A percentile compares a stretch with the other conserved stretches of the same genome.
These are phyloP conservation scores for Sylvilagus bachmani DNA, from an alignment of 2,113 vertebrate species.

Conservation along the genomic window DNA sequence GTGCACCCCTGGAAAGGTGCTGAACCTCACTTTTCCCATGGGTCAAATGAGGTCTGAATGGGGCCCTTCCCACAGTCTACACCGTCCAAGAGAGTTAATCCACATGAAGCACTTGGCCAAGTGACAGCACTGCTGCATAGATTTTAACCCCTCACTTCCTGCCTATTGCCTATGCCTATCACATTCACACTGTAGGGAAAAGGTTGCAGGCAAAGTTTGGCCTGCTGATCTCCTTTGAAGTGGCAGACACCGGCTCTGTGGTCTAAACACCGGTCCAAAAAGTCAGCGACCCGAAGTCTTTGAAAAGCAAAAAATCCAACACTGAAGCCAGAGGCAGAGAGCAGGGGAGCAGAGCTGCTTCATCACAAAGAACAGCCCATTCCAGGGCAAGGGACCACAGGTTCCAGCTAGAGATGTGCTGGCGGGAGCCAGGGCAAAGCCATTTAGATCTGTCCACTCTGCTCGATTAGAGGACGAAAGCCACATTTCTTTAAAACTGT, in stretches of 20 bases:
- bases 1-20: not conserved
- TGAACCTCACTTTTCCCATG: not conserved
- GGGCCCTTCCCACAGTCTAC: not conserved
- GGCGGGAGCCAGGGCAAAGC: not conserved
- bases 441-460: not conserved
- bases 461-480: not conserved
- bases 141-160: not conserved
- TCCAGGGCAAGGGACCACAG: not conserved
- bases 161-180: not conserved
- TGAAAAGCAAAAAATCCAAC: not conserved
- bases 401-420: not conserved
- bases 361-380: constrained; percentile 26
- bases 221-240: constrained; percentile 13
- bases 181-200: not conserved
- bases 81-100: not conserved
- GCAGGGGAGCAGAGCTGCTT: constrained; percentile 13
- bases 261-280: not conserved
- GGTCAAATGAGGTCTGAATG: not conserved
- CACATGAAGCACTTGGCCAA: not conserved
- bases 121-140: not conserved
- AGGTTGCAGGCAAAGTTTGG: not conserved
- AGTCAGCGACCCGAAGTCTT: not conserved
- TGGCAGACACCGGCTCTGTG: not conserved
- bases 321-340: constrained; percentile 44
- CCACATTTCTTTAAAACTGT: not conserved